Conservation (phyloP, 2,113 vertebrate species). For the Leptobrachium leishanense region DNA sequence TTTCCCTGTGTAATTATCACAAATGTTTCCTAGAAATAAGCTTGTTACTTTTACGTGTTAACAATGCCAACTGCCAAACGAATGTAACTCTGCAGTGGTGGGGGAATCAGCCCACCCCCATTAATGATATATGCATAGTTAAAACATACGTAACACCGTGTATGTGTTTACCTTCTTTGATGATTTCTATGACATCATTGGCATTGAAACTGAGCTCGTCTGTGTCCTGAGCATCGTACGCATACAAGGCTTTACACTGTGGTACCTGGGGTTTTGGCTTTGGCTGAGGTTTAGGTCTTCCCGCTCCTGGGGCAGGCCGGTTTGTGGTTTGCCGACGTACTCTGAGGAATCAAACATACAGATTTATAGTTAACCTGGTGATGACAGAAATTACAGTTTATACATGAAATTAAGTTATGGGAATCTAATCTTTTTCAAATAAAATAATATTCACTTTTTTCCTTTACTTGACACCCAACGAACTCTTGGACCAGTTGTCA, state of each 20-base stretch:
- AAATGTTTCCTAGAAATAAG: too few relatives aligned
- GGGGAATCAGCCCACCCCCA: too few relatives aligned
- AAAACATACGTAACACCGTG: not conserved
- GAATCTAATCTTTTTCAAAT: too few relatives aligned
- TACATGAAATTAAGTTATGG: too few relatives aligned
- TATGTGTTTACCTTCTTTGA: slow-evolving; percentile 83
- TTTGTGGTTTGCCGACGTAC: slow-evolving; percentile 79
- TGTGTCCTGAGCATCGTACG: slow-evolving; percentile 97
- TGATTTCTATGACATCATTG: slow-evolving; percentile 89
- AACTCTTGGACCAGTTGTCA: too few relatives aligned
- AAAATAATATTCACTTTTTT: too few relatives aligned
- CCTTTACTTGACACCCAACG: too few relatives aligned
- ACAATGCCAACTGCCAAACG: too few relatives aligned
- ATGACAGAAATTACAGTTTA: not conserved
- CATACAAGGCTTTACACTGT: slow-evolving; percentile 92
- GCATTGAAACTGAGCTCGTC: slow-evolving; percentile 98
- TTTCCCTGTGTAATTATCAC: too few relatives aligned
- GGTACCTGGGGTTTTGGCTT: slow-evolving; percentile 96
- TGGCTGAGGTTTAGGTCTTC: slow-evolving; percentile 90
- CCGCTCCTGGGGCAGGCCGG: slow-evolving; percentile 84
- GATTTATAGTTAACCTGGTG: not conserved
- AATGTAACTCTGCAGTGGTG: too few relatives aligned
- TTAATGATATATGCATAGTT: too few relatives aligned
- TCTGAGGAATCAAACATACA: slow-evolving; percentile 57
- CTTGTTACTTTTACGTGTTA: too few relatives aligned